Evolutionary conservation across 2,888 invertebrate species (phyloP).

Genomic region (Ephialtes manifestator): DNA sequence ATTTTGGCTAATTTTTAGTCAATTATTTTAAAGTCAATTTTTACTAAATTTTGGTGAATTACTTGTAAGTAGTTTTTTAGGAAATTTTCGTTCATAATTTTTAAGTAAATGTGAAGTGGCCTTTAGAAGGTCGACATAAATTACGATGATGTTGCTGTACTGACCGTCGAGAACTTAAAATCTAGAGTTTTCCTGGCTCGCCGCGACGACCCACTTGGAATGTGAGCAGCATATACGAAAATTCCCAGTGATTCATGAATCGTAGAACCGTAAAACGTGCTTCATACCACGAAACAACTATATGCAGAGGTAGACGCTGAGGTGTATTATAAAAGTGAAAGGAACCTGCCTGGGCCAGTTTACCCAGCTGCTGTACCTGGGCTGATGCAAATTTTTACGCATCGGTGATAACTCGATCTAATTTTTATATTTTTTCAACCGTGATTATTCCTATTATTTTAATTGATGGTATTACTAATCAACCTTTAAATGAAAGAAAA

Average conservation of each 20-base stretch:
- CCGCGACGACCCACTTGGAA: neutral
- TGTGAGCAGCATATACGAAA: neutral
- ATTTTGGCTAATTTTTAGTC: no score
- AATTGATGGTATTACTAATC: no score
- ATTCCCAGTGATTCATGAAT: conserved; percentile 5
- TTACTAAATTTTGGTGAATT: no score
- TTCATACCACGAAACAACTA: neutral
- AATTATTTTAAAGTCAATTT: no score
- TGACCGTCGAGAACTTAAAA: neutral
- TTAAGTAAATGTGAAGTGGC: no score
- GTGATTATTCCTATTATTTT: neutral
- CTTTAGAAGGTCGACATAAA: no score
- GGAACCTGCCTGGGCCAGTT: neutral
- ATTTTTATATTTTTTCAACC: neutral
- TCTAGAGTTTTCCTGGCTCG: neutral
- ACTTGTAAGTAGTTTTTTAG: no score
- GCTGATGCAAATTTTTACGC: neutral
- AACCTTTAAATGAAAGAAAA: no score
- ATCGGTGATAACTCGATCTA: neutral
- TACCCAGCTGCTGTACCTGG: neutral
- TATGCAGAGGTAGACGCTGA: neutral
- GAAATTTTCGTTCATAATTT: no score
- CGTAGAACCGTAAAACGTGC: neutral
- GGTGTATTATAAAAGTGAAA: conserved; percentile 1
- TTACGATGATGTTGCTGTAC: no score